Conservation (phyloP, 2,113 vertebrate species). For the Ptyas mucosa region DNA sequence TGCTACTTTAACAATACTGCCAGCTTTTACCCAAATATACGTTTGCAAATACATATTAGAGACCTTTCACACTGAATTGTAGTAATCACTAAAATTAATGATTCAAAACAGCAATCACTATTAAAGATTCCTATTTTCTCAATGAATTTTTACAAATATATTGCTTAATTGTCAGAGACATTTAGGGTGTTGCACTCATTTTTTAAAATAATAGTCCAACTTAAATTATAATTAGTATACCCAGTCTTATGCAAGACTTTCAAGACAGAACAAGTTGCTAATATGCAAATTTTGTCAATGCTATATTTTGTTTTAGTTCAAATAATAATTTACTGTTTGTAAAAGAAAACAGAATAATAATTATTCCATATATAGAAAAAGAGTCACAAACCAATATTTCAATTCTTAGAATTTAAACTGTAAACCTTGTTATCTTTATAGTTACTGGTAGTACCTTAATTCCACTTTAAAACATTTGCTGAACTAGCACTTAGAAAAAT, state of each 20-base stretch:
- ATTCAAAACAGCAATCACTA: neutral
- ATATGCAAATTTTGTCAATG: neutral
- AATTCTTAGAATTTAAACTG: no score
- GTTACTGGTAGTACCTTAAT: neutral
- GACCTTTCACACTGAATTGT: neutral
- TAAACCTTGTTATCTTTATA: no score
- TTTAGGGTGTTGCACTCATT: neutral
- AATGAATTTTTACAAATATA: neutral
- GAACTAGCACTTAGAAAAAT: neutral
- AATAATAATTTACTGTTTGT: no score
- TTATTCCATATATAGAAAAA: no score
- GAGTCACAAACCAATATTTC: no score
- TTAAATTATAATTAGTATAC: neutral
- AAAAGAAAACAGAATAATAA: no score
- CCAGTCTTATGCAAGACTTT: neutral
- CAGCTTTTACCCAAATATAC: neutral
- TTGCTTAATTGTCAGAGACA: neutral
- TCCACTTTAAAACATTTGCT: neutral
- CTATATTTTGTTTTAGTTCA: neutral
- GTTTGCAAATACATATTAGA: conserved; percentile 26
- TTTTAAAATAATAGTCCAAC: neutral
- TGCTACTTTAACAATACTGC: neutral
- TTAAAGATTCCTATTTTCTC: neutral
- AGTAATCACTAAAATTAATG: neutral
- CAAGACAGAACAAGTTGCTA: neutral